Conservation (phyloP, 1,140 invertebrate species). For the Lucilia sericata region DNA sequence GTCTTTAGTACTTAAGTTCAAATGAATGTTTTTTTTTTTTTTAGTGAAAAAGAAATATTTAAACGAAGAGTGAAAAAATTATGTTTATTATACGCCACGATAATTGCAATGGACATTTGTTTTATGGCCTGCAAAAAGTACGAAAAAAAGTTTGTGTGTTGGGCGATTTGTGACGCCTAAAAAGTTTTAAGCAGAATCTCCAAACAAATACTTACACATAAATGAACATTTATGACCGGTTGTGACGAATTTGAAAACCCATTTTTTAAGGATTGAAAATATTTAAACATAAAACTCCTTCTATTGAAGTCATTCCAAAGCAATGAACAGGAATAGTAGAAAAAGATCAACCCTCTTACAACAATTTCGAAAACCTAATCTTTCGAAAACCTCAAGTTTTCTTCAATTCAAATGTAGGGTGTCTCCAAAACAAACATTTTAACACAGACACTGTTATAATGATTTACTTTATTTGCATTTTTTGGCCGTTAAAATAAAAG, state of each 20-base stretch:
- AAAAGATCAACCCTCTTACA: no score
- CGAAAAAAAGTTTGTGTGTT: not conserved
- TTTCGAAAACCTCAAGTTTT: no score
- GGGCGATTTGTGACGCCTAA: conserved; percentile 37
- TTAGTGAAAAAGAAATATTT: not conserved
- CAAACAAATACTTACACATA: not conserved
- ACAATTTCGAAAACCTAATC: no score
- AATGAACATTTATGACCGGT: not conserved
- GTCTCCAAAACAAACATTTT: not conserved
- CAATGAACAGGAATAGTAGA: no score
- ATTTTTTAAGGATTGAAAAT: no score
- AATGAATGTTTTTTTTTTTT: not conserved
- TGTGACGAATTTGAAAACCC: no score
- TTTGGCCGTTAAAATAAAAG: conserved; percentile 26
- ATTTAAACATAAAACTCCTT: no score
- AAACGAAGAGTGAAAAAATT: not conserved
- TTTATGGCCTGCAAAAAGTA: conserved; percentile 32
- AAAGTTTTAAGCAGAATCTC: conserved; percentile 12
- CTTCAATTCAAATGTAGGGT: not conserved
- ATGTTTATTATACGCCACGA: conserved; percentile 15
- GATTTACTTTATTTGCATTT: conserved; percentile 42
- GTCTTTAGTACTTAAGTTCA: conserved; percentile 10
- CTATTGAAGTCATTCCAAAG: no score
- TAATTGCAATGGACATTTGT: conserved; percentile 38
- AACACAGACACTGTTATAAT: conserved; percentile 23